Evolutionary conservation across 2,113 vertebrate species (phyloP).

Genomic region (Carlito syrichta): DNA sequence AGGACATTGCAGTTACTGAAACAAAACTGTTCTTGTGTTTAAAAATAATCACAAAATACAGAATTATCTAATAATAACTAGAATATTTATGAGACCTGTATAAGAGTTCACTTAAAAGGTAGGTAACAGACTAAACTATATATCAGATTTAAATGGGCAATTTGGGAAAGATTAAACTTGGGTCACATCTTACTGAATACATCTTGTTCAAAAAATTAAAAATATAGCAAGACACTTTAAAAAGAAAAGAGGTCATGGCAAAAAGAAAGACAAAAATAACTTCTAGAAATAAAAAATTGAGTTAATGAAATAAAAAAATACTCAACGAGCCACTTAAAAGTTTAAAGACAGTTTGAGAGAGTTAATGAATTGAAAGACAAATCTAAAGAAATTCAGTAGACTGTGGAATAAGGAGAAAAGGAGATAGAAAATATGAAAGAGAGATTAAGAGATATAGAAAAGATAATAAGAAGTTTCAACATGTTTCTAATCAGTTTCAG

Average conservation of each 20-base stretch:
- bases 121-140: not conserved
- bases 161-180: not conserved
- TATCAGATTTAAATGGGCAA: not conserved
- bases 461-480: not conserved
- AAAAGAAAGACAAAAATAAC: too few relatives aligned
- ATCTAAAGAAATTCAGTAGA: not conserved
- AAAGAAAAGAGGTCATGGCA: not conserved
- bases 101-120: not conserved
- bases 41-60: not conserved
- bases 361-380: not conserved
- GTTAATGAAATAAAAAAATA: not conserved
- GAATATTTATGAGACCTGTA: not conserved
- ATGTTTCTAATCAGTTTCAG: not conserved
- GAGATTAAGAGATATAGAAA: not conserved
- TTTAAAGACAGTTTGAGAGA: not conserved
- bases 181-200: not conserved
- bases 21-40: not conserved
- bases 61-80: not conserved
- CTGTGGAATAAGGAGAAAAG: not conserved
- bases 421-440: not conserved
- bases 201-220: not conserved
- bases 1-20: not conserved
- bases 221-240: not conserved
- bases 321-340: not conserved
- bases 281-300: conserved; percentile 12